Conservation (phyloP, 2,888 invertebrate species). For the Marasmarcha lunaedactyla region DNA sequence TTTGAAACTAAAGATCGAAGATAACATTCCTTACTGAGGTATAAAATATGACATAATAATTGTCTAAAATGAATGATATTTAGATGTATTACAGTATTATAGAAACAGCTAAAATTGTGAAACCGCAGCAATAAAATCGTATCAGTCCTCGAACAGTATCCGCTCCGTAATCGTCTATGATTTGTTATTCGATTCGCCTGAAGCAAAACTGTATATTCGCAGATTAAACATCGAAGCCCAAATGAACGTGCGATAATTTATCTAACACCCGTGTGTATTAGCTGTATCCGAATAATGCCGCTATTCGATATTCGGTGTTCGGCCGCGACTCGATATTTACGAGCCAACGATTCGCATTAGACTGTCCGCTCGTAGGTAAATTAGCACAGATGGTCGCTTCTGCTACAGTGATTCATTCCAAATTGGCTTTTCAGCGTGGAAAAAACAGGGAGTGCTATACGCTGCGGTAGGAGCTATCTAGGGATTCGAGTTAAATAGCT, state of each 20-base stretch:
- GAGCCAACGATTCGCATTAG: constrained; percentile 64
- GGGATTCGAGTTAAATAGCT: constrained; percentile 52
- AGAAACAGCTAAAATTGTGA: too few relatives aligned
- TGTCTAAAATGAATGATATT: too few relatives aligned
- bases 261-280: constrained; percentile 66
- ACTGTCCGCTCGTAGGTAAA: constrained; percentile 70
- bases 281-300: constrained; percentile 69
- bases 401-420: constrained; percentile 69
- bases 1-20: too few relatives aligned
- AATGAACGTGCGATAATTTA: constrained; percentile 69
- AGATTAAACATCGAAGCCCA: constrained; percentile 68
- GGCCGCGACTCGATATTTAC: constrained; percentile 66
- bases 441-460: constrained; percentile 40
- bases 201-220: constrained; percentile 17
- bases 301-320: constrained; percentile 68
- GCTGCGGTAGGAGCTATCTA: constrained; percentile 52
- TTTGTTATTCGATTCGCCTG: neutral
- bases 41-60: too few relatives aligned
- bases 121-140: too few relatives aligned
- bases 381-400: constrained; percentile 69
- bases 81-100: too few relatives aligned
- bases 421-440: constrained; percentile 67
- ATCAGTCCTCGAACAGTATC: too few relatives aligned
- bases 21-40: too few relatives aligned
- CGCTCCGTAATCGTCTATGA: neutral